Base-by-base conservation (phyloP, 2,888 invertebrate species). In the Opisthograptis luteolata region DNA sequence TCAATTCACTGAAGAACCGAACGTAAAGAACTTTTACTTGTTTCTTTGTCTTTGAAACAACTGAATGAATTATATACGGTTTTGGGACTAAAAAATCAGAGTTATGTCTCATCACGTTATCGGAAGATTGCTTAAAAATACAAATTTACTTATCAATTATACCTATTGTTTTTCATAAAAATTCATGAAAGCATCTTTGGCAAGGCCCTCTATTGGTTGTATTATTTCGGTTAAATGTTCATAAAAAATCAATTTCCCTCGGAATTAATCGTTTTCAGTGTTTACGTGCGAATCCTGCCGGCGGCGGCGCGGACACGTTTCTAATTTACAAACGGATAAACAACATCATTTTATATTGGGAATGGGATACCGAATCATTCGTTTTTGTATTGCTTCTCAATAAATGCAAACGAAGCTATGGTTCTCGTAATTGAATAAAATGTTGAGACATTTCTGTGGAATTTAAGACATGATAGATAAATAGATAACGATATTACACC, bases 311-410 rank as follows among this genome's bases (percentile, higher is more conserved):
- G 61, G 68, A 71, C 76, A 77, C 76, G 76, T 77, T 77, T 74
- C 70, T 75, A 70, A 76, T 77, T 77, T 75, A 62, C 60, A 66
- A 64, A 70, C 49, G 35, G 27, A 56, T 52, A 62, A 59, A 62
- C 62, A 70, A 64, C 57, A 49, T 47, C 58, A 54, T 53, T 60
- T 50, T 48, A 30, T 48, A 43, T 30, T 30, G 42, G 13, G 47
- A 55, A 45, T 44, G 15, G 31, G 15, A 40, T 4, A 25, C 13
- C 34, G 15, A 44, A 44, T 40, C 22, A 51, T 51, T 51, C 44
- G 50, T 50, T 50, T 50, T 40, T 19, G 39, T 34, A 50, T 44
- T 32, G 39, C 20, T 8, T 25, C 25, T 14, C 31, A 32, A 49
- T 42, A 37, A 49, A 49, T 31, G 36, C 42, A 49, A 49, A 42